Evolutionary conservation across 1,140 invertebrate species (phyloP).

Genomic region (Agrypnia vestita): DNA sequence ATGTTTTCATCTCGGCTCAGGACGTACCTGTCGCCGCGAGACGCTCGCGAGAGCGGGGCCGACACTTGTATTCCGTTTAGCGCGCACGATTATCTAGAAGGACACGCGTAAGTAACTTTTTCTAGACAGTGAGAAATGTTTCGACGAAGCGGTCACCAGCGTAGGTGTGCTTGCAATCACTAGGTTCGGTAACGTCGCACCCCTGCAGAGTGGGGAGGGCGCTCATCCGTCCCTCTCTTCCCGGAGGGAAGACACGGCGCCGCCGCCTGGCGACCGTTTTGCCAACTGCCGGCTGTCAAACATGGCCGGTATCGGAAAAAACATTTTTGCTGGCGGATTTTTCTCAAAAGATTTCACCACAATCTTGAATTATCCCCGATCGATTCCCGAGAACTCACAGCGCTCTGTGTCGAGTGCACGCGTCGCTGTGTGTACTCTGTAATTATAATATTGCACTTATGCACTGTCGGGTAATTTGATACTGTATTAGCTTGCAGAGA

Average conservation of each 20-base stretch:
- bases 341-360: not conserved
- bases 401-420: not conserved
- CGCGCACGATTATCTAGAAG: slow-evolving; percentile 17
- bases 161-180: slow-evolving; percentile 58
- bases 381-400: not conserved
- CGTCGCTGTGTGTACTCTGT: not conserved
- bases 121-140: not conserved
- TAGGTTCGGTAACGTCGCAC: slow-evolving; percentile 65
- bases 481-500: slow-evolving; percentile 51
- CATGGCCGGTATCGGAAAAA: slow-evolving; percentile 41
- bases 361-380: not conserved
- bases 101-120: slow-evolving; percentile 38
- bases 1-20: slow-evolving; percentile 38
- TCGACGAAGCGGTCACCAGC: slow-evolving; percentile 29
- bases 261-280: slow-evolving; percentile 34
- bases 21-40: not conserved
- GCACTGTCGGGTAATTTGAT: not conserved
- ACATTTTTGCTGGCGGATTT: not conserved
- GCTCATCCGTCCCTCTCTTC: slow-evolving; percentile 46
- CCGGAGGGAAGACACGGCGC: slow-evolving; percentile 21
- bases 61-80: not conserved
- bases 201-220: slow-evolving; percentile 63
- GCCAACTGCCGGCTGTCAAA: slow-evolving; percentile 44
- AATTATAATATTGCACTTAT: not conserved
- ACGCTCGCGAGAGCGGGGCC: not conserved